Base-by-base conservation (phyloP, 92 coral and sea anemone species). In the Epizoanthus fatuus region DNA sequence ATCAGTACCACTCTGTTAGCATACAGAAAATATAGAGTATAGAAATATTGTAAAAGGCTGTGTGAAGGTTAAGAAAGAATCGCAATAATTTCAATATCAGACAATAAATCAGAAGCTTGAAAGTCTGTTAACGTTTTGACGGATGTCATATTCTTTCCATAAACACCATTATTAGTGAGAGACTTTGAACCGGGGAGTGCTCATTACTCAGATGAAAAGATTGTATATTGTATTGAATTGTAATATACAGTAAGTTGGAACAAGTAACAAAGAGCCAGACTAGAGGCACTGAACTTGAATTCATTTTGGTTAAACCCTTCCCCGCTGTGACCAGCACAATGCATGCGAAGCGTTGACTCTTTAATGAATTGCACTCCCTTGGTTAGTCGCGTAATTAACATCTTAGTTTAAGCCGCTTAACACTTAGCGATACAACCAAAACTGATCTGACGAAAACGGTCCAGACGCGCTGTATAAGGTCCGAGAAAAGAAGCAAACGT, bases 281-380 rank as follows among this genome's bases (percentile, higher is more conserved):
- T 2, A 53, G 15, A 74, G 17, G 29, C 79, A 32, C 63, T 72
- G 59, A 72, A 51, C 59, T 54, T 72, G 79, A 40, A 51, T 12
- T 51, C 32, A 40, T 72, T 72, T 72, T 74, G 16, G 79, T 74
- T 74, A 74, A 54, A 74, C 19, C 19, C 19, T 13, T 42, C n/a
- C 79, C 79, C 45, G 64, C 79, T 74, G 79, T 74, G 79, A 20
- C 14, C n/a, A 6, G 51, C 13, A 74, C 79, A 74, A 74, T 74
- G 51, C 40, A 51, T 20, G 9, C 56, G 63, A 74, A 74, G 25
- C 79, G 47, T 53, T 74, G 64, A 74, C 63, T 72, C 63, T 53
- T 54, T 74, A 74, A 74, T 52, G 63, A 74, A 32, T 8, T 74
- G 64, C 22, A 29, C 62, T 74, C 62, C 62, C 66, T 75, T 15